A percentile compares a stretch with the other conserved stretches of the same genome.
These are phyloP conservation scores for Enteromius unitaeniatus DNA, from an alignment of 2,797 vertebrate genomes.

Conservation along the genomic window DNA sequence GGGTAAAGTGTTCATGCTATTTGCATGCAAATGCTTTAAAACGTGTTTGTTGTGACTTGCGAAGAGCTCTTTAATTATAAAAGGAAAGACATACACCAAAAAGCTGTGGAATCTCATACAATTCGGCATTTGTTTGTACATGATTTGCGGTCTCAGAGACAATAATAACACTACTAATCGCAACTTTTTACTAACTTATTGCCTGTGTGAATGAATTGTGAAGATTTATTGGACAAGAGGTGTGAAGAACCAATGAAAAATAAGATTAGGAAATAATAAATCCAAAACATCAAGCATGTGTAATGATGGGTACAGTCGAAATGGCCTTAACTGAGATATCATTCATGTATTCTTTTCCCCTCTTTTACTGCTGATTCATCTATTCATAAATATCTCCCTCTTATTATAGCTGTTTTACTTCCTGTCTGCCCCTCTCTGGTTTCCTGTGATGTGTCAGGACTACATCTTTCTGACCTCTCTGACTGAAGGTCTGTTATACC, in stretches of 20 bases:
- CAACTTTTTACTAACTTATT: neutral
- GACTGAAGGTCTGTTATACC: conserved; percentile 43
- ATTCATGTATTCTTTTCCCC: neutral
- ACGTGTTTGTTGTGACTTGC: conserved; percentile 47
- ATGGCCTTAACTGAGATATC: conserved; percentile 2
- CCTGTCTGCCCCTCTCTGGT: conserved; percentile 29
- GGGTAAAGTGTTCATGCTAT: conserved; percentile 50
- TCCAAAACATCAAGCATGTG: conserved; percentile 5
- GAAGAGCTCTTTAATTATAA: conserved; percentile 41
- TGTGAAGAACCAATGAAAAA: neutral
- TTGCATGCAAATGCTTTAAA: conserved; percentile 52
- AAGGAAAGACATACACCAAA: conserved; percentile 17
- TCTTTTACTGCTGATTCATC: conserved; percentile 27
- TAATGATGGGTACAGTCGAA: neutral
- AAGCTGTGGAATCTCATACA: conserved; percentile 10
- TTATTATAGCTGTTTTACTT: conserved; percentile 51
- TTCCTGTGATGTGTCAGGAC: conserved; percentile 56
- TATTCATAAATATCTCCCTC: conserved; percentile 50
- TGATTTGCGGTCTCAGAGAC: neutral
- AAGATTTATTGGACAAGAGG: neutral
- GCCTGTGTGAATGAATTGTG: neutral
- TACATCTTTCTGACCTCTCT: conserved; percentile 47
- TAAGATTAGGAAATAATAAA: conserved; percentile 32
- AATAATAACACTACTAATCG: neutral
- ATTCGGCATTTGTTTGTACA: conserved; percentile 32